Evolutionary conservation across 2,113 vertebrate species (phyloP).

Genomic region (Lophius piscatorius): DNA sequence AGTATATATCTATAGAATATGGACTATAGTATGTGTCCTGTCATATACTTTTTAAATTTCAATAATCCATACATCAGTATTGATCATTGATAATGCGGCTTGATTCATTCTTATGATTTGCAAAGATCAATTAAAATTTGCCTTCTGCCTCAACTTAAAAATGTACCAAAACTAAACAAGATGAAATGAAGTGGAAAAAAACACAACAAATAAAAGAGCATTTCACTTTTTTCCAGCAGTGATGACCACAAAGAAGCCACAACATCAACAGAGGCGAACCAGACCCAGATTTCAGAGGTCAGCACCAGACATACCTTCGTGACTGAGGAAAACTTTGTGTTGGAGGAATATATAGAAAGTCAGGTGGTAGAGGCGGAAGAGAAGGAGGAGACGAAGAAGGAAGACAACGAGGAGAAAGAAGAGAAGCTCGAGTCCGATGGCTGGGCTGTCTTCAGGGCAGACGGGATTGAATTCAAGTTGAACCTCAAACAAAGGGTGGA

Average conservation of each 20-base stretch:
- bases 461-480: slow-evolving; percentile 72
- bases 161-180: neutral
- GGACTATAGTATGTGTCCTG: too few species aligned
- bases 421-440: slow-evolving; percentile 35
- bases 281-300: slow-evolving; percentile 36
- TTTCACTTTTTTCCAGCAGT: slow-evolving; percentile 70
- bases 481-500: slow-evolving; percentile 65
- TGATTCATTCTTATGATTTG: neutral
- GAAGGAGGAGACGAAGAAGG: slow-evolving; percentile 38
- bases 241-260: slow-evolving; percentile 28
- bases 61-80: too few species aligned
- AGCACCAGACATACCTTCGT: slow-evolving; percentile 40
- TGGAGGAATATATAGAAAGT: slow-evolving; percentile 70
- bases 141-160: neutral
- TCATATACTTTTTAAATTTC: too few species aligned
- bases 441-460: slow-evolving; percentile 69
- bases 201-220: neutral
- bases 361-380: slow-evolving; percentile 27
- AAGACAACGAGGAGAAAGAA: slow-evolving; percentile 10
- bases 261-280: slow-evolving; percentile 31
- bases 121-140: neutral
- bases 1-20: too few species aligned
- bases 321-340: slow-evolving; percentile 55
- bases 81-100: slow-evolving; percentile 1
- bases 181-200: neutral